phyloP scores from a whole-genome alignment of 2,113 vertebrate genomes.

The Cervus canadensis region DNA sequence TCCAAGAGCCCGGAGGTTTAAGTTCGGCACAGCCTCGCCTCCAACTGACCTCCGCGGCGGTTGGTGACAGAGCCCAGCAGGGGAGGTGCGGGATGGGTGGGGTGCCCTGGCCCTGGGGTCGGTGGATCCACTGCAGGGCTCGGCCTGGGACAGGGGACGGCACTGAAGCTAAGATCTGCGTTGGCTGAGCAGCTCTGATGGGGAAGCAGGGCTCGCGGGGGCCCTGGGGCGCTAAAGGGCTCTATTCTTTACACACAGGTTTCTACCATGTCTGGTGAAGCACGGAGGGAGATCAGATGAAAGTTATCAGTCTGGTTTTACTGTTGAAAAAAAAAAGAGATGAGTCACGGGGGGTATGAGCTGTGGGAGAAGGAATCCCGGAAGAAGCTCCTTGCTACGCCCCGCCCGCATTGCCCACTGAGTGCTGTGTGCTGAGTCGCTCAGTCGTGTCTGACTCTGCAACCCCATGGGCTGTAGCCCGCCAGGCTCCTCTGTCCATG shows the following conservation, averaged over 20 bases:
- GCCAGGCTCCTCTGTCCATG: background rate
- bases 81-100: background rate
- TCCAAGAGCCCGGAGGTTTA: background rate
- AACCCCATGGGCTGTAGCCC: background rate
- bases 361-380: background rate
- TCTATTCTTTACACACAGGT: background rate
- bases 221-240: background rate
- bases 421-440: background rate
- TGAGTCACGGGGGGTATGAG: background rate
- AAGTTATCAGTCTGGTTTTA: background rate
- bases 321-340: background rate
- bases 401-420: background rate
- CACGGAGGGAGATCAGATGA: background rate
- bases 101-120: background rate
- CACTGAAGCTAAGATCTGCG: background rate
- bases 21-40: background rate
- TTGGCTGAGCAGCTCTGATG: background rate
- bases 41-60: background rate
- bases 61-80: background rate
- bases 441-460: background rate
- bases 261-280: background rate
- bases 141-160: accelerated
- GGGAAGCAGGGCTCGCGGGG: background rate
- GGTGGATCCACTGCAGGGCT: background rate
- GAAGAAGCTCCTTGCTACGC: background rate